Percentiles rank a stretch among this genome's conserved stretches.
phyloP scores from a whole-genome alignment of 2,888 invertebrate species.

The Trichacis sp. region DNA sequence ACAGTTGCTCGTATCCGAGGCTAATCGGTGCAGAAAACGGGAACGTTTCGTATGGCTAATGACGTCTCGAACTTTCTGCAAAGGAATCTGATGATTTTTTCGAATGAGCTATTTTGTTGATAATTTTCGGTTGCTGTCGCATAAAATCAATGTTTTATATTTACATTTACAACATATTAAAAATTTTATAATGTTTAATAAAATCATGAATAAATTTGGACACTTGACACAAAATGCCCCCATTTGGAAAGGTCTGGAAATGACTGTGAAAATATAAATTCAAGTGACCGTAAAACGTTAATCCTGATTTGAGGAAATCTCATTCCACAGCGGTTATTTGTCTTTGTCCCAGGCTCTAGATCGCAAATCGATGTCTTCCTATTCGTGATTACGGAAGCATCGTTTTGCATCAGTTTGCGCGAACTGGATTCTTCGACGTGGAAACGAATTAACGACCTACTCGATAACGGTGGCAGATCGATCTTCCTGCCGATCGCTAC shows the following conservation, averaged over 20 bases:
- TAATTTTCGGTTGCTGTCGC: too few relatives aligned
- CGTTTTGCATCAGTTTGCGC: conserved; percentile 46
- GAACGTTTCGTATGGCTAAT: conserved; percentile 20
- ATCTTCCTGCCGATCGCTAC: conserved; percentile 38
- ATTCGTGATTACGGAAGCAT: conserved; percentile 45
- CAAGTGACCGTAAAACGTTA: too few relatives aligned
- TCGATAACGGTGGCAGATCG: conserved; percentile 45
- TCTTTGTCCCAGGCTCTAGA: conserved; percentile 40
- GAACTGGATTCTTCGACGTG: conserved; percentile 45
- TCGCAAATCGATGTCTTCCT: conserved; percentile 38
- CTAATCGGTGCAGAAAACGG: conserved; percentile 33
- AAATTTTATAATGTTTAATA: too few relatives aligned
- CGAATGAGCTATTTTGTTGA: conserved; percentile 22
- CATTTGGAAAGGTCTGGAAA: too few relatives aligned
- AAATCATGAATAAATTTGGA: too few relatives aligned
- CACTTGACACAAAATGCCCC: too few relatives aligned
- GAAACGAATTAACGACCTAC: conserved; percentile 47
- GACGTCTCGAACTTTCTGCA: conserved; percentile 31
- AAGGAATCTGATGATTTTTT: conserved; percentile 27
- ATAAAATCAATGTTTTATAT: too few relatives aligned
- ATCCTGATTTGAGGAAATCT: too few relatives aligned
- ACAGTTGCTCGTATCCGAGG: conserved; percentile 29
- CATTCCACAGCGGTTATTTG: conserved; percentile 37
- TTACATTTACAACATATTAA: too few relatives aligned
- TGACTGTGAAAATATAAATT: too few relatives aligned